These are phyloP conservation scores for Drosophila mojavensis DNA, from an alignment of 1,140 invertebrate species.

Conservation along the genomic window DNA sequence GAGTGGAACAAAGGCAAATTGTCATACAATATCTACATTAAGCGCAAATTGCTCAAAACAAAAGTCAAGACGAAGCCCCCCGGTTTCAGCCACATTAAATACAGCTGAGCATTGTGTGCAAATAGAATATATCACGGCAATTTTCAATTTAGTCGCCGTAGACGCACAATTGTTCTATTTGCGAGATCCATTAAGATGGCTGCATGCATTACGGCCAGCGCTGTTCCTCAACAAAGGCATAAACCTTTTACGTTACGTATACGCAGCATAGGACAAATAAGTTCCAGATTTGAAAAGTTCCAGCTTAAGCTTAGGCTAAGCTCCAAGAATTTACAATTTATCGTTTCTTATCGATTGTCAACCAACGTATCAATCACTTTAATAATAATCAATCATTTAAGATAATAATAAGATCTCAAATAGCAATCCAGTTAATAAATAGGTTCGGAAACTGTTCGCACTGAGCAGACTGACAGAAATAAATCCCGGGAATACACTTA, in stretches of 20 bases:
- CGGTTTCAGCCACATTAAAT: no score
- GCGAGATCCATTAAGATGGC: conserved; percentile 14
- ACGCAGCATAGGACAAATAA: background rate
- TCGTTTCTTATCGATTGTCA: no score
- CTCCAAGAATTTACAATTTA: no score
- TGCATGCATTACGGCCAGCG: conserved; percentile 49
- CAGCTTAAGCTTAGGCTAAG: background rate
- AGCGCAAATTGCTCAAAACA: conserved; percentile 18
- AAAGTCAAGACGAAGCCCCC: conserved; percentile 15
- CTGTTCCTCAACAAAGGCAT: background rate
- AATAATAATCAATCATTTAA: no score
- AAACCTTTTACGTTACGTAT: conserved; percentile 17
- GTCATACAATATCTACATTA: background rate
- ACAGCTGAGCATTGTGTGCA: no score
- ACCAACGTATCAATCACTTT: no score
- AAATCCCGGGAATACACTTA: no score
- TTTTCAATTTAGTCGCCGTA: conserved; percentile 17
- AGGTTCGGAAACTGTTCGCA: no score
- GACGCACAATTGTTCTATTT: conserved; percentile 8
- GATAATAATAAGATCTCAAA: no score
- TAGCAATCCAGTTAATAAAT: no score
- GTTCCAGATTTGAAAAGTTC: background rate
- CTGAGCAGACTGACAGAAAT: no score
- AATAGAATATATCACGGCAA: background rate
- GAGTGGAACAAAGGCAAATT: conserved; percentile 47